These are phyloP conservation scores for Pseudobourletiella spinata DNA, from an alignment of 1,140 invertebrate genomes.

Conservation along the genomic window DNA sequence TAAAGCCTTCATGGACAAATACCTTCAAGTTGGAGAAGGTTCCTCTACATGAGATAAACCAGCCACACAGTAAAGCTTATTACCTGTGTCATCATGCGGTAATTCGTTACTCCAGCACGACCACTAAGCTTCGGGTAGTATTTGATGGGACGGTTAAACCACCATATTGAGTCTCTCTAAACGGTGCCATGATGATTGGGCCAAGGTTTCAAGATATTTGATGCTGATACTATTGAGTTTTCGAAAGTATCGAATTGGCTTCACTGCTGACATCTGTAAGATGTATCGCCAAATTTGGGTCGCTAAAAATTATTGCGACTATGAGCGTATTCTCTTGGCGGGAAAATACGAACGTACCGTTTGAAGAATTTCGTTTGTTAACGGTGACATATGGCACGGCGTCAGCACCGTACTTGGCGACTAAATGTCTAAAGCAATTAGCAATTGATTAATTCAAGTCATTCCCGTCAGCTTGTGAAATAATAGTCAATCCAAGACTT, in stretches of 20 bases:
- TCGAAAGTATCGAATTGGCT: slow-evolving; percentile 19
- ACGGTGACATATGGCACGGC: slow-evolving; percentile 40
- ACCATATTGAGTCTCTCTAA: slow-evolving; percentile 20
- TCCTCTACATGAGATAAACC: slow-evolving; percentile 6
- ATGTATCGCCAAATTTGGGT: slow-evolving; percentile 25
- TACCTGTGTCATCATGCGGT: slow-evolving; percentile 35
- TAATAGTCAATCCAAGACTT: slow-evolving; percentile 27
- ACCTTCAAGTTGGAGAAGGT: slow-evolving; percentile 32
- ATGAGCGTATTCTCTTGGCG: not conserved
- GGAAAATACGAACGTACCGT: not conserved
- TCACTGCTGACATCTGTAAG: slow-evolving; percentile 34
- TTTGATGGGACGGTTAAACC: slow-evolving; percentile 30
- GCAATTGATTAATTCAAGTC: slow-evolving; percentile 35
- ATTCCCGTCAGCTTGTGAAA: slow-evolving; percentile 27
- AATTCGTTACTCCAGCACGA: slow-evolving; percentile 14
- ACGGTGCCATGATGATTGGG: slow-evolving; percentile 25
- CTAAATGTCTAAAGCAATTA: slow-evolving; percentile 36
- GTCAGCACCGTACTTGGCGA: slow-evolving; percentile 38
- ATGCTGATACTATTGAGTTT: slow-evolving; percentile 13
- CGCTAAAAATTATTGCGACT: not conserved
- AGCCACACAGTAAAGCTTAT: slow-evolving; percentile 17
- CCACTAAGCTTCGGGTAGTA: slow-evolving; percentile 30
- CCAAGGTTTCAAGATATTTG: slow-evolving; percentile 18
- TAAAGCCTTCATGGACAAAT: slow-evolving; percentile 36
- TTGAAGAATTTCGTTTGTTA: slow-evolving; percentile 33